phyloP scores from a whole-genome alignment of 2,113 vertebrate species.

The Tragulus kanchil region DNA sequence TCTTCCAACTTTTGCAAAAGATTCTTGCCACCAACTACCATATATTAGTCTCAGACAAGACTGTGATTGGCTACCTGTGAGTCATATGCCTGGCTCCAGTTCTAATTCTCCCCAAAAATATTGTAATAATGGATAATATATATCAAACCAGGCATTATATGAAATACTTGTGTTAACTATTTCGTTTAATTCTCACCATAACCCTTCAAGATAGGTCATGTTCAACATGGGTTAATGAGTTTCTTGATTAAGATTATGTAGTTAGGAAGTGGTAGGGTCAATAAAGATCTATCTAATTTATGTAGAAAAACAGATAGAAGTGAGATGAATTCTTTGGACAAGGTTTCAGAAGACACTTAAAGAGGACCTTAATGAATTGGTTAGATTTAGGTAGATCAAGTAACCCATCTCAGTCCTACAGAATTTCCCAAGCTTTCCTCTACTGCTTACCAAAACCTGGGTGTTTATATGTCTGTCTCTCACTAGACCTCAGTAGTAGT shows the following conservation, averaged over 20 bases:
- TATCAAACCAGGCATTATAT: neutral
- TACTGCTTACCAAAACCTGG: neutral
- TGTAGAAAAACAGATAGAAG: neutral
- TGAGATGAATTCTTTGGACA: constrained; percentile 7
- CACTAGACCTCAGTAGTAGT: neutral
- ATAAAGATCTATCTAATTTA: constrained; percentile 9
- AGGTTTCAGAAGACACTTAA: neutral
- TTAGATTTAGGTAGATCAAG: neutral
- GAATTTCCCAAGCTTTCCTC: neutral
- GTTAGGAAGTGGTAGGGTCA: neutral
- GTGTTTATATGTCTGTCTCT: neutral
- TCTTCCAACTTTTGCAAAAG: neutral
- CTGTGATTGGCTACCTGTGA: neutral
- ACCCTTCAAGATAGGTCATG: neutral
- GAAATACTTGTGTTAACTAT: neutral
- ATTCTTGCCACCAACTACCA: neutral
- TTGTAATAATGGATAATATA: neutral
- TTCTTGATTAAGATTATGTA: neutral
- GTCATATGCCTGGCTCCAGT: neutral
- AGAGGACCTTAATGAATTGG: neutral
- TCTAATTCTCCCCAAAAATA: no score
- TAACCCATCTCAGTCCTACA: neutral
- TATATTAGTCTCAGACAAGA: constrained; percentile 12
- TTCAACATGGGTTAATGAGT: neutral
- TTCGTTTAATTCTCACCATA: neutral